Percentiles rank a stretch among this genome's conserved stretches.
Conservation (phyloP, 2,888 invertebrate genomes). For the Spisula solida region DNA sequence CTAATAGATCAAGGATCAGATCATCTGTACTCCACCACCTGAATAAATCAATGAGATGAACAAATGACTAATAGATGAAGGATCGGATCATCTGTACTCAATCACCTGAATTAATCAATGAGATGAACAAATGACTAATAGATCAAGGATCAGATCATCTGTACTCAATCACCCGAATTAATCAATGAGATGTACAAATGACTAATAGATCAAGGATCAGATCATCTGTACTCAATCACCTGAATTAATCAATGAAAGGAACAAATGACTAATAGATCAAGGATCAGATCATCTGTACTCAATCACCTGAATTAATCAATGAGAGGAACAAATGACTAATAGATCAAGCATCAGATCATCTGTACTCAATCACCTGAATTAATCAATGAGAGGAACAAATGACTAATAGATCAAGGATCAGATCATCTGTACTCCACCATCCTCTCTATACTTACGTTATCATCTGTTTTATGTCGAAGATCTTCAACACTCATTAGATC, state of each 20-base stretch:
- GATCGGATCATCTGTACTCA: not conserved
- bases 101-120: too few relatives aligned
- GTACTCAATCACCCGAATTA: too few relatives aligned
- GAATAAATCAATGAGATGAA: too few relatives aligned
- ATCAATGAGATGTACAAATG: too few relatives aligned
- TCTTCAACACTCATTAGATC: constrained; percentile 80
- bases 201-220: not conserved
- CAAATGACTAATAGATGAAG: too few relatives aligned
- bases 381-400: too few relatives aligned
- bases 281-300: not conserved
- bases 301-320: too few relatives aligned
- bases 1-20: not conserved
- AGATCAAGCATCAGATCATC: not conserved
- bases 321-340: too few relatives aligned
- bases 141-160: not conserved
- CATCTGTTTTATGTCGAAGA: constrained; percentile 78
- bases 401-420: not conserved
- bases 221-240: not conserved
- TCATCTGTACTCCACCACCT: not conserved
- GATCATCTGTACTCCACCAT: not conserved
- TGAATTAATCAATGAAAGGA: too few relatives aligned
- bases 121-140: too few relatives aligned
- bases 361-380: too few relatives aligned
- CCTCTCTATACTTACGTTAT: constrained; percentile 74
- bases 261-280: too few relatives aligned